Evolutionary conservation across 2,113 vertebrate species (phyloP), one percentile per base, ranked within the genome.

Genomic region (Collichthys lucidus): DNA sequence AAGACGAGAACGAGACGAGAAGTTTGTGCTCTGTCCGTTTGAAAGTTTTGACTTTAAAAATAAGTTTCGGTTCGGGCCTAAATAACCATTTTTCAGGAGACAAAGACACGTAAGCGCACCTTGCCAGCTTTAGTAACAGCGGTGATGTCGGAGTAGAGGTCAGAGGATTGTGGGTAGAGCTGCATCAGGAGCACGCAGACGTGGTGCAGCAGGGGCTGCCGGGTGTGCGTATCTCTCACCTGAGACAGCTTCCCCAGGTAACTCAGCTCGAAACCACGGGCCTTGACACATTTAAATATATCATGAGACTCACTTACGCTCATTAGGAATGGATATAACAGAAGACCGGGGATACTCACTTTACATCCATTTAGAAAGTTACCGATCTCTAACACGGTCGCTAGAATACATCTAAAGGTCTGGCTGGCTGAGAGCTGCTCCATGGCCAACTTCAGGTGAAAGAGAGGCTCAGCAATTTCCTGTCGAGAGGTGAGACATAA

Each of bases 401-500:
- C 94, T 0, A 96, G 88, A 46, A 96, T 94, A 2, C 86, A 94
- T 14, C 87, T 93, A 22, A 96, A 95, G 11, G 95, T 96, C 69
- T 93, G 91, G 79, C 93, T 96, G 68, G 84, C 80, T 8, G 93
- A 83, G 6, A 96, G 89, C 68, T 96, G 95, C 31, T 96, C 94
- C 94, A 96, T 95, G 55, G 93, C 95, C 50, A 93, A 49, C 86
- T 96, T 96, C 64, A 96, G 91, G 56, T 96, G 91, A 80, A 94
- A 96, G 24, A 96, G 94, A 70, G 95, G 95, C 75, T 95, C 94
- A 2, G 95, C 95, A 12, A 96, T 92, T 85, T 96, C 95, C 95
- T 96, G 85, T 50, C 22, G 12, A 66, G 1, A 52, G 35, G 56
- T 66, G 17, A 15, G 11, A 64, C 17, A 35, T n/a, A 53, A 3